Percentiles rank a stretch among this genome's conserved stretches.
phyloP scores from a whole-genome alignment of 2,113 vertebrate species.

The Rhynchomys soricoides region DNA sequence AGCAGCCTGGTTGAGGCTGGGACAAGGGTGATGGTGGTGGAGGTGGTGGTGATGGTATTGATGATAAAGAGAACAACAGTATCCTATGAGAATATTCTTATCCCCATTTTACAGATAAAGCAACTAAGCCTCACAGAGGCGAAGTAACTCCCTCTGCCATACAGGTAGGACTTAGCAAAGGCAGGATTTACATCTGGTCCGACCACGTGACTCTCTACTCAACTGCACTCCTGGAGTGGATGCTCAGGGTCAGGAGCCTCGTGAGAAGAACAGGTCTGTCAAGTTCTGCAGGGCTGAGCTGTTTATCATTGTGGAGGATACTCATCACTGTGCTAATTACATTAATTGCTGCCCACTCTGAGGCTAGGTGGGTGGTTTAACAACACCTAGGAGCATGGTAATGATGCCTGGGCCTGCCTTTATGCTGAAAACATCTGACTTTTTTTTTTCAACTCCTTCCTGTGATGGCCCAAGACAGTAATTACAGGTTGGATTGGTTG shows the following conservation, averaged over 20 bases:
- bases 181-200: neutral
- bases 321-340: slow-evolving; percentile 83
- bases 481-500: slow-evolving; percentile 62
- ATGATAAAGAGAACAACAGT: neutral
- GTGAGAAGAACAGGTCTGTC: slow-evolving; percentile 80
- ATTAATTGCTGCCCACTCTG: slow-evolving; percentile 84
- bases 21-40: neutral
- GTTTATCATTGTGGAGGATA: slow-evolving; percentile 81
- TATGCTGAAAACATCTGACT: slow-evolving; percentile 76
- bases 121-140: slow-evolving; percentile 30
- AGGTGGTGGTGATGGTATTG: neutral
- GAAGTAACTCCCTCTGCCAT: neutral
- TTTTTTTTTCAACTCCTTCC: slow-evolving; percentile 56
- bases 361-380: slow-evolving; percentile 78
- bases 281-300: slow-evolving; percentile 82
- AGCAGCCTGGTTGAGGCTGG: neutral
- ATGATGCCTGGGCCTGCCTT: slow-evolving; percentile 78
- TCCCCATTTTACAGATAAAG: slow-evolving; percentile 20
- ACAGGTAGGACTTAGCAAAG: slow-evolving; percentile 37
- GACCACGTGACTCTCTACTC: slow-evolving; percentile 28
- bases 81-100: neutral
- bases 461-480: slow-evolving; percentile 68
- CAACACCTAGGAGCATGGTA: slow-evolving; percentile 76
- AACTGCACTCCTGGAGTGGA: slow-evolving; percentile 20
- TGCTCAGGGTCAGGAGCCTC: slow-evolving; percentile 68